These are phyloP conservation scores for Cyprinodon tularosa DNA, from an alignment of 2,113 vertebrate species.

Conservation along the genomic window DNA sequence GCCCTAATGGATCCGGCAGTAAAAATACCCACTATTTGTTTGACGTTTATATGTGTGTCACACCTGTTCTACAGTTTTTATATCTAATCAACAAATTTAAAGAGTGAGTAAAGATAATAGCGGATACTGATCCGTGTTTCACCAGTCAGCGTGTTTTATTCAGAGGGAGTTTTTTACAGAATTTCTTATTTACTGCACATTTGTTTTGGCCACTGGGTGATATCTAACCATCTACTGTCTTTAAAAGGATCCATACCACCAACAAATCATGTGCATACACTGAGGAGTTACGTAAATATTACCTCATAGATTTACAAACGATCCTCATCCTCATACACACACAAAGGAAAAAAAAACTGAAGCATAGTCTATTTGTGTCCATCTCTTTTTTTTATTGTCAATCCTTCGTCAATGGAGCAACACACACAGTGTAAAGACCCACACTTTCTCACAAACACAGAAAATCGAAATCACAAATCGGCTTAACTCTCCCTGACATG, in stretches of 20 bases:
- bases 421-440: conserved; percentile 21
- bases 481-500: conserved; percentile 78
- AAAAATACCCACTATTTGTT: conserved; percentile 38
- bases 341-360: conserved; percentile 52
- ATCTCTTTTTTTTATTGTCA: conserved; percentile 56
- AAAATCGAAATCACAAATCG: conserved; percentile 81
- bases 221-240: conserved; percentile 53
- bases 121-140: conserved; percentile 39
- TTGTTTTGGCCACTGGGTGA: conserved; percentile 31
- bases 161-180: conserved; percentile 46
- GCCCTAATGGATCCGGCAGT: conserved; percentile 30
- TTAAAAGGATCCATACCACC: conserved; percentile 56
- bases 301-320: conserved; percentile 42
- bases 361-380: conserved; percentile 63
- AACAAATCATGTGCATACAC: conserved; percentile 29
- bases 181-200: conserved; percentile 57
- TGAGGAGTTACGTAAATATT: conserved; percentile 38
- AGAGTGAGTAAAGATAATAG: conserved; percentile 28
- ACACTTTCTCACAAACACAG: conserved; percentile 69
- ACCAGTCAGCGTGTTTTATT: conserved; percentile 24
- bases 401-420: conserved; percentile 30
- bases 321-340: conserved; percentile 3
- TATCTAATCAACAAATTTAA: conserved; percentile 36
- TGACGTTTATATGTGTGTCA: conserved; percentile 55
- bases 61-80: conserved; percentile 35